Evolutionary conservation across 2,888 invertebrate genomes (phyloP).

Genomic region (Temnothorax ravouxi): DNA sequence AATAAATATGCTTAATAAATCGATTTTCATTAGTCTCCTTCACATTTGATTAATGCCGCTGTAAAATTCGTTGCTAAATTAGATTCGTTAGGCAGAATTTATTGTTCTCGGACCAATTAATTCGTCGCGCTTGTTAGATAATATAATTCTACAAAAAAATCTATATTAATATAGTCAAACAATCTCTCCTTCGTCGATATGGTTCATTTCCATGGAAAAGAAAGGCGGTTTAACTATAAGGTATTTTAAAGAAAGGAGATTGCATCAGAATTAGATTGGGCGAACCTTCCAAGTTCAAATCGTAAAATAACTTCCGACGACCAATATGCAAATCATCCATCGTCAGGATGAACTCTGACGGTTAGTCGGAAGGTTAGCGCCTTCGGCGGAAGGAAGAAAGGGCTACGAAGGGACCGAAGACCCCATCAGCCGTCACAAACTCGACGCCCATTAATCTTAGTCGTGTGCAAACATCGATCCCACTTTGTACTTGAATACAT

Average conservation of each 20-base stretch:
- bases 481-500: slow-evolving; percentile 64
- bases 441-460: slow-evolving; percentile 78
- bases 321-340: slow-evolving; percentile 56
- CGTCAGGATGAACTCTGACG: slow-evolving; percentile 43
- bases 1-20: slow-evolving; percentile 27
- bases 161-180: background rate
- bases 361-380: slow-evolving; percentile 44
- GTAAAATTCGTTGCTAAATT: background rate
- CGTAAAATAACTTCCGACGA: slow-evolving; percentile 46
- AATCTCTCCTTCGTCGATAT: background rate
- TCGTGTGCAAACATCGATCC: slow-evolving; percentile 77
- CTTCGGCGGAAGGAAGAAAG: slow-evolving; percentile 13
- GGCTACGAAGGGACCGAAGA: slow-evolving; percentile 70
- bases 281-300: slow-evolving; percentile 20
- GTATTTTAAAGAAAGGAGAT: background rate
- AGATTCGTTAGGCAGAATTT: background rate
- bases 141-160: slow-evolving; percentile 7
- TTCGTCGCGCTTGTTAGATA: background rate
- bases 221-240: background rate
- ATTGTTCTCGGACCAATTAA: background rate
- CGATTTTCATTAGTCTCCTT: slow-evolving; percentile 14
- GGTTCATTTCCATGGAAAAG: background rate
- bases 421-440: slow-evolving; percentile 73
- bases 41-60: background rate
- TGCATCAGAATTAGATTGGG: background rate